Conservation (phyloP, 2,888 invertebrate genomes). For the Sympetrum striolatum region DNA sequence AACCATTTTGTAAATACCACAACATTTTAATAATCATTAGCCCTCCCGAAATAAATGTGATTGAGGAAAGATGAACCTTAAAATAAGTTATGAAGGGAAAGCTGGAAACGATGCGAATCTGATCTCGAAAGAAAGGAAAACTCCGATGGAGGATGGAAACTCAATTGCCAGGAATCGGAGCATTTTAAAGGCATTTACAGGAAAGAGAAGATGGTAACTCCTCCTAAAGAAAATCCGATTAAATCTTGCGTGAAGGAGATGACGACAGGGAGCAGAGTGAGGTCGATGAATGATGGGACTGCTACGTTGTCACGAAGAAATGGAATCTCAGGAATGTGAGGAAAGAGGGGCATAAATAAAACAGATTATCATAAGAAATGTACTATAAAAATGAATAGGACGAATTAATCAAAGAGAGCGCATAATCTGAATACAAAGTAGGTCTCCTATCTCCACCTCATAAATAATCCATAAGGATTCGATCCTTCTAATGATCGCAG, state of each 20-base stretch:
- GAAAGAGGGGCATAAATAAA: background rate
- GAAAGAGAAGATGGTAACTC: background rate
- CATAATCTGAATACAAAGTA: no score
- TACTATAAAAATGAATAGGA: no score
- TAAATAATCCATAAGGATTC: background rate
- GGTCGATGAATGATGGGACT: background rate
- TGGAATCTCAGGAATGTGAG: background rate
- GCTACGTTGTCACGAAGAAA: background rate
- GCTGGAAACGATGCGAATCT: background rate
- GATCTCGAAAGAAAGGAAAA: background rate
- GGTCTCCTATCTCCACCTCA: background rate
- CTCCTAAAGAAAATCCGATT: background rate
- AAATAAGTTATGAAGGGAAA: background rate
- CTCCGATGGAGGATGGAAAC: no score
- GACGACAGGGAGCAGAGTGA: background rate
- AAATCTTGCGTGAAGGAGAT: background rate
- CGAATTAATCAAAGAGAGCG: no score
- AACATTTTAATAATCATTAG: no score
- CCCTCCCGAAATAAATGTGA: background rate
- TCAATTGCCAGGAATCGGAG: background rate
- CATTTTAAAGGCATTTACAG: background rate
- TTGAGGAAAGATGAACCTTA: background rate
- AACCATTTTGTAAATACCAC: no score
- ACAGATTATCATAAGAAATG: background rate
- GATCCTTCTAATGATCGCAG: background rate